phyloP scores from a whole-genome alignment of 2,797 vertebrate species.

The Tapera naevia region DNA sequence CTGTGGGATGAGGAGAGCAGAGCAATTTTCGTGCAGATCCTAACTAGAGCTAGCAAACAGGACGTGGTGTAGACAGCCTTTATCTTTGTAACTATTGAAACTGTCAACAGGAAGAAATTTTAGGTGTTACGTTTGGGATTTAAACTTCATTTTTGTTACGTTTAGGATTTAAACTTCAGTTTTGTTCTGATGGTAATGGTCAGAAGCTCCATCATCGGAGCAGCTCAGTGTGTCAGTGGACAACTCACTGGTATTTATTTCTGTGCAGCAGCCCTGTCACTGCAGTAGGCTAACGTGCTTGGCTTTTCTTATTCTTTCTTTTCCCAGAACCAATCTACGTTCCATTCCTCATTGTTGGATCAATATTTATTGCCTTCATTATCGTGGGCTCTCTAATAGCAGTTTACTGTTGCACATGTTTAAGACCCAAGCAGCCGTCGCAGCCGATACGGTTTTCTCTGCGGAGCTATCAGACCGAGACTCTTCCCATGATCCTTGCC shows the following conservation, averaged over 20 bases:
- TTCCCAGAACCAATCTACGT: conserved; percentile 92
- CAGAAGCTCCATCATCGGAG: background rate
- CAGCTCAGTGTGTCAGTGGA: too few species aligned
- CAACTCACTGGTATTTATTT: background rate
- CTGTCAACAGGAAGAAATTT: background rate
- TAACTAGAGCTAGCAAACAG: background rate
- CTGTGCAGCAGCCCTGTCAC: background rate
- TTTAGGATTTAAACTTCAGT: background rate
- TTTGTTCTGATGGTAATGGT: background rate
- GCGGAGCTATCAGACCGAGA: conserved; percentile 93
- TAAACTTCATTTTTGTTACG: background rate
- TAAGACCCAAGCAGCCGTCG: conserved; percentile 91
- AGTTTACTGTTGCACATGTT: conserved; percentile 95
- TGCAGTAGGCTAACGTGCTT: background rate
- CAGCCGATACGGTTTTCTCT: conserved; percentile 93
- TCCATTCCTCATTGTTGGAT: conserved; percentile 96
- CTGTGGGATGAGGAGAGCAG: background rate
- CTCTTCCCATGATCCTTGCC: conserved; percentile 96
- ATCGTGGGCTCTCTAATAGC: conserved; percentile 93
- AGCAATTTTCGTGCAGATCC: background rate
- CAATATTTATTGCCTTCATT: conserved; percentile 97
- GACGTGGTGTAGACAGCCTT: background rate
- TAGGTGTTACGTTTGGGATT: background rate
- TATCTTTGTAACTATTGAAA: background rate
- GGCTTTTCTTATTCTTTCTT: conserved; percentile 19